Conservation (phyloP, 1,140 invertebrate genomes). For the Saxidomus purpurata region DNA sequence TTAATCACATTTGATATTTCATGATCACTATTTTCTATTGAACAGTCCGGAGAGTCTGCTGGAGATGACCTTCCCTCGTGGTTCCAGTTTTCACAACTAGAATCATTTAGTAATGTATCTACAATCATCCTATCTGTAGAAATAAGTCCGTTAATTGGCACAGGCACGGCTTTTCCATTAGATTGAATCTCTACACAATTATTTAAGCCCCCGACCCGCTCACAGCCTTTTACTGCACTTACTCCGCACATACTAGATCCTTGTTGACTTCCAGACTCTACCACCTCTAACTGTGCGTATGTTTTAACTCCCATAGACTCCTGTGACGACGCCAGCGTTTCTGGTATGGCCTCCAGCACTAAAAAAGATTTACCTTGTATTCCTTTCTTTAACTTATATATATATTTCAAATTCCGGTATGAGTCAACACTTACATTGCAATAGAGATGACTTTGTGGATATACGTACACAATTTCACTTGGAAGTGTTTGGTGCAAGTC, state of each 20-base stretch:
- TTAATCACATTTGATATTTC: not conserved
- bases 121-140: constrained; percentile 58
- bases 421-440: not conserved
- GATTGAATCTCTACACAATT: constrained; percentile 24
- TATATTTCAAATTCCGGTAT: constrained; percentile 32
- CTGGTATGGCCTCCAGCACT: constrained; percentile 55
- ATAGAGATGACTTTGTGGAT: constrained; percentile 2
- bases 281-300: constrained; percentile 62
- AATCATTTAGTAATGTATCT: constrained; percentile 40
- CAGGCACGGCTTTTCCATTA: constrained; percentile 54
- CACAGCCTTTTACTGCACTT: constrained; percentile 7
- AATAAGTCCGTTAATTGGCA: constrained; percentile 48
- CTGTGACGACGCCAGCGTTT: constrained; percentile 61
- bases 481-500: constrained; percentile 9
- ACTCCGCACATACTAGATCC: constrained; percentile 36
- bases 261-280: constrained; percentile 42
- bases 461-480: constrained; percentile 4
- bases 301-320: constrained; percentile 56
- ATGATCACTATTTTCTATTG: not conserved
- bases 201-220: not conserved
- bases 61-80: not conserved
- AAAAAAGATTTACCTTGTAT: constrained; percentile 16
- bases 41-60: too few species aligned
- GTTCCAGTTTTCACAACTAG: constrained; percentile 15
- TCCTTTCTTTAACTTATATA: constrained; percentile 21